These are phyloP conservation scores for Eospalax fontanierii DNA, from an alignment of 2,797 vertebrate genomes.

Conservation along the genomic window DNA sequence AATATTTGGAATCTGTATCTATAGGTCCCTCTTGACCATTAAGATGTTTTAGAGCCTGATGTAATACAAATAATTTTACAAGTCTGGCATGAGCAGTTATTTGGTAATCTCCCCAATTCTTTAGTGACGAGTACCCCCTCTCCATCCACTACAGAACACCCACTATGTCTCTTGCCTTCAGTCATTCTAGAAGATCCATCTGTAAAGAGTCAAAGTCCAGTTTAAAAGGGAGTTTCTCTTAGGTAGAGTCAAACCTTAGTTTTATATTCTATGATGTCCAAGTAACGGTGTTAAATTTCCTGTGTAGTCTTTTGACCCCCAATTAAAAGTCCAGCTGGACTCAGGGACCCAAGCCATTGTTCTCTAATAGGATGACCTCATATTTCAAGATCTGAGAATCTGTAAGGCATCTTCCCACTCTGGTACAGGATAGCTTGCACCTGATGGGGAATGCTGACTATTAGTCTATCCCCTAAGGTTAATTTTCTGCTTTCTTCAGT, in stretches of 20 bases:
- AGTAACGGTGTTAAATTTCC: neutral
- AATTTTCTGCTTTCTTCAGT: neutral
- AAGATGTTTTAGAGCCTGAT: neutral
- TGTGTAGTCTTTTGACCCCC: neutral
- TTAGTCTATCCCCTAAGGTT: neutral
- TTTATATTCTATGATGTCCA: neutral
- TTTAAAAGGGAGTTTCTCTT: neutral
- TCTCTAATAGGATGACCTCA: neutral
- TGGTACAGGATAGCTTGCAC: neutral
- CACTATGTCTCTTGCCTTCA: neutral
- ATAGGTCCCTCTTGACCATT: neutral
- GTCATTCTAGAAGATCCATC: neutral
- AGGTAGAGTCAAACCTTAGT: neutral
- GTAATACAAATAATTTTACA: neutral
- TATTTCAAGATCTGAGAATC: neutral
- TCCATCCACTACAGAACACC: too few relatives aligned
- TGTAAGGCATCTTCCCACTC: neutral
- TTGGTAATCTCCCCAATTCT: neutral
- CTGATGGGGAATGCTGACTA: neutral
- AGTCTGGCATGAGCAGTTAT: too few relatives aligned
- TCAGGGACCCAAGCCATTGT: neutral
- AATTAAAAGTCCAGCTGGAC: neutral
- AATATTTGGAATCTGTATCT: neutral
- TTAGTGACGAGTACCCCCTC: accelerated
- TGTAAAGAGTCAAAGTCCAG: neutral